Percentiles rank a stretch among this genome's conserved stretches.
phyloP scores from a whole-genome alignment of 30 jellyfish, hydroid and myxozoan species.

The Chironex yamaguchii region DNA sequence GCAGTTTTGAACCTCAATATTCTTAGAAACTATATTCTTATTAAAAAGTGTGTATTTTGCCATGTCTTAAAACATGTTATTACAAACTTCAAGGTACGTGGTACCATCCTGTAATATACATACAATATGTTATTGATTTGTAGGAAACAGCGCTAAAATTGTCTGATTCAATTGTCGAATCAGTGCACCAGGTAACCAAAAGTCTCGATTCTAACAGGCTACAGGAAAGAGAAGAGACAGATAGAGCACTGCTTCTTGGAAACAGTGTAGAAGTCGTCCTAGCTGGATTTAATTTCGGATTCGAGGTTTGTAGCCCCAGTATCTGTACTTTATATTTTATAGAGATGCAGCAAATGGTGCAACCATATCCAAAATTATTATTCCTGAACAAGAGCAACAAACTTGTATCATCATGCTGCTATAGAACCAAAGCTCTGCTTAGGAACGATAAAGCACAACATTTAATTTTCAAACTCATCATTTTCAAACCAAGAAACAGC shows the following conservation, averaged over 20 bases:
- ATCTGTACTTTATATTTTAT: no score
- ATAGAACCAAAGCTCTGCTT: no score
- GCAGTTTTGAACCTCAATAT: no score
- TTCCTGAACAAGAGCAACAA: background rate
- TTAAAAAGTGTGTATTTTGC: no score
- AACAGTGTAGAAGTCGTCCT: slow-evolving; percentile 88
- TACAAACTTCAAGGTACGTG: background rate
- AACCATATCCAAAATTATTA: background rate
- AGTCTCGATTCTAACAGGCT: slow-evolving; percentile 43
- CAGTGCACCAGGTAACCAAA: slow-evolving; percentile 70
- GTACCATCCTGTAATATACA: background rate
- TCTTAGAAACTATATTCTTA: no score
- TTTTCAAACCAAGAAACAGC: no score
- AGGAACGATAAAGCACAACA: no score
- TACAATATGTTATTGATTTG: background rate
- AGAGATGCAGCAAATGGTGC: background rate
- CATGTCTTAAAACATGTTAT: no score
- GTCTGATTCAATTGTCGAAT: slow-evolving; percentile 75
- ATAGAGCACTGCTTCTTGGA: slow-evolving; percentile 47
- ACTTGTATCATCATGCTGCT: background rate
- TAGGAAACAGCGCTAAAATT: slow-evolving; percentile 83
- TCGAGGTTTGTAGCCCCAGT: slow-evolving; percentile 76
- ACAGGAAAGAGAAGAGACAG: slow-evolving; percentile 69
- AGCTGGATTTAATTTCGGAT: slow-evolving; percentile 84
- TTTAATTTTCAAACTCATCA: no score